Base-by-base conservation (phyloP, 1,140 invertebrate species). In the Eciton burchellii region DNA sequence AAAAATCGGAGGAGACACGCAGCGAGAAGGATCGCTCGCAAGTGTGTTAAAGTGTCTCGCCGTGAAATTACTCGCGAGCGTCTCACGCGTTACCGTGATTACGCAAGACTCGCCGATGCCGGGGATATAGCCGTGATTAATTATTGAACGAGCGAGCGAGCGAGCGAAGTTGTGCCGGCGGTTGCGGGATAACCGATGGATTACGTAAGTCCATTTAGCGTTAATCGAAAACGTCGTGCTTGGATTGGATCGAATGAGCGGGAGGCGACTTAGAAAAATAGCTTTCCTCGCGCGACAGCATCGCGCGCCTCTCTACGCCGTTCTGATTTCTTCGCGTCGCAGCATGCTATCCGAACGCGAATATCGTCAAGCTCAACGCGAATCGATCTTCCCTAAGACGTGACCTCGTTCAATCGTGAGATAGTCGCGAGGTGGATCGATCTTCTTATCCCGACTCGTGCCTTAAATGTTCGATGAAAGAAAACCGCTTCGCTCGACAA, bases 101-200 rank as follows among this genome's bases (percentile, higher is more conserved):
- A 70, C 49, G 74, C 35, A 79, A 79, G 74, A 54, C 26, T 35
- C 43, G 49, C 11, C 19, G 26, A 66, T 43, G 62, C 19, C 3
- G 47, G 8, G 49, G 68, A 43, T 49, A 63, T 8, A 4, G n/a
- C n/a, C 45, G 59, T 56, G 74, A 79, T 79, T 79, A 79, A 70
- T 79, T 79, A 79, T 79, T 79, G 56, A 70, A 70, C 74, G 21
- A 77, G 24, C 5, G 63, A 54, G 63, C 56, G 74, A 79, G 63
- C 56, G 74, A 79, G 63, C 43, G 12, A 79, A 57, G 52, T 57
- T 29, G 49, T 26, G 45, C 9, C 57, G 57, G 0, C 29, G 35
- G 41, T 35, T 52, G 49, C 52, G 49, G 63, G 35, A 79, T 56
- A 79, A 79, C 60, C 63, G 43, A 57, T 19, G 14, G 74, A 79